Evolutionary conservation across 2,113 vertebrate species (phyloP).

Genomic region (Tragelaphus buxtoni): DNA sequence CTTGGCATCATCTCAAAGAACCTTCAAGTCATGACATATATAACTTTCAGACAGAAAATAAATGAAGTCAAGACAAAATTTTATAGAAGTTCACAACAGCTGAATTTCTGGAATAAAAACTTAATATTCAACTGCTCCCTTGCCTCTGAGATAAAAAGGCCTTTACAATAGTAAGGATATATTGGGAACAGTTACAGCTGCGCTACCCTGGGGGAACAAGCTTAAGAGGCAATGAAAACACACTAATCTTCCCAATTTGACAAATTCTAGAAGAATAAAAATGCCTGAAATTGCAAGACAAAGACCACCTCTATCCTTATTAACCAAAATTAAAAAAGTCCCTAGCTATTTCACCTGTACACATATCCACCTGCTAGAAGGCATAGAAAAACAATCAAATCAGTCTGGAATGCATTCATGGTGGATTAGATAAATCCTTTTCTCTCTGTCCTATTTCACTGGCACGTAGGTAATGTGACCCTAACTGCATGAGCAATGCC

Average conservation of each 20-base stretch:
- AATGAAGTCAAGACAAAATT: not conserved
- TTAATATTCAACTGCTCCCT: not conserved
- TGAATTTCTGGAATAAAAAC: not conserved
- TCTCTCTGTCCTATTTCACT: slow-evolving; percentile 11
- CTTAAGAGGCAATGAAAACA: slow-evolving; percentile 19
- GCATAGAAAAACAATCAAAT: not conserved
- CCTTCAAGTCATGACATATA: not conserved
- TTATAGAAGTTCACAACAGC: not conserved
- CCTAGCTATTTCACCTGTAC: not conserved
- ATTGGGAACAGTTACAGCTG: not conserved
- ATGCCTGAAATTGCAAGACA: not conserved
- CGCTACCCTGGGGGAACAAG: not conserved
- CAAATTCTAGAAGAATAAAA: not conserved
- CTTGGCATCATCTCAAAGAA: not conserved
- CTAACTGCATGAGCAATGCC: not conserved
- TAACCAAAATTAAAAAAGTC: not conserved
- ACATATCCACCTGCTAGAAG: not conserved
- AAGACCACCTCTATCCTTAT: not conserved
- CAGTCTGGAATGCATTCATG: not conserved
- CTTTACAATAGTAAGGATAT: not conserved
- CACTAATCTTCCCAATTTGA: not conserved
- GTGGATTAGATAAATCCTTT: slow-evolving; percentile 17
- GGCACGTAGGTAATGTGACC: slow-evolving; percentile 27
- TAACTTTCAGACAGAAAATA: slow-evolving; percentile 28
- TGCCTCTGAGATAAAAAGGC: slow-evolving; percentile 14